phyloP scores from a whole-genome alignment of 2,888 invertebrate species.

The Dione juno region DNA sequence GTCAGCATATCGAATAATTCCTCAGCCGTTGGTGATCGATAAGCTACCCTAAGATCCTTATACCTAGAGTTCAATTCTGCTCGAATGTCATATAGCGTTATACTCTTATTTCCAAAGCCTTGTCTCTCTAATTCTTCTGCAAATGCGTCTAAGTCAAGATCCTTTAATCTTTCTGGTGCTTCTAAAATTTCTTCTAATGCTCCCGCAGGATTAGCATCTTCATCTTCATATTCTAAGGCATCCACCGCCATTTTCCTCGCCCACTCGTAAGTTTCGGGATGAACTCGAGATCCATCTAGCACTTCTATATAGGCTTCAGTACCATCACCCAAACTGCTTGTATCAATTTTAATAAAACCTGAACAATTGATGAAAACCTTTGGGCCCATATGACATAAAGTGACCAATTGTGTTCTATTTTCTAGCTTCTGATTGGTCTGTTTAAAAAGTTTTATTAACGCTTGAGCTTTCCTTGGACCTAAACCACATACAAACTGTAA shows the following conservation, averaged over 20 bases:
- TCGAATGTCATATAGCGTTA: conserved; percentile 98
- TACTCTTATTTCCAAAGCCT: conserved; percentile 94
- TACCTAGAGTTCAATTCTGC: conserved; percentile 97
- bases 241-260: conserved; percentile 99
- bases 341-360: conserved; percentile 99
- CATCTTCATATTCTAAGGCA: conserved; percentile 98
- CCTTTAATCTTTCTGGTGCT: conserved; percentile 96
- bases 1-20: conserved; percentile 97
- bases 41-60: conserved; percentile 93
- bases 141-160: conserved; percentile 98
- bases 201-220: conserved; percentile 97
- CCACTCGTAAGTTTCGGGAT: conserved; percentile 99
- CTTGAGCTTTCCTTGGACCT: conserved; percentile 96
- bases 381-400: conserved; percentile 98
- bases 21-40: conserved; percentile 91
- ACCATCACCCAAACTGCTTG: conserved; percentile 95
- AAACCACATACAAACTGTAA: conserved; percentile 99
- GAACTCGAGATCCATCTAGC: conserved; percentile 97
- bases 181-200: conserved; percentile 98
- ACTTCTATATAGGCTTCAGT: conserved; percentile 98
- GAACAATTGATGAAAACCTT: conserved; percentile 99
- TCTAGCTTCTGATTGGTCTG: conserved; percentile 96
- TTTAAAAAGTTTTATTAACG: conserved; percentile 92
- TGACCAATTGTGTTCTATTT: conserved; percentile 97
- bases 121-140: conserved; percentile 98